A percentile compares a stretch with the other conserved stretches of the same genome.
These are phyloP conservation scores for Brachionus rubens DNA, from an alignment of 1,140 invertebrate genomes.

Conservation along the genomic window DNA sequence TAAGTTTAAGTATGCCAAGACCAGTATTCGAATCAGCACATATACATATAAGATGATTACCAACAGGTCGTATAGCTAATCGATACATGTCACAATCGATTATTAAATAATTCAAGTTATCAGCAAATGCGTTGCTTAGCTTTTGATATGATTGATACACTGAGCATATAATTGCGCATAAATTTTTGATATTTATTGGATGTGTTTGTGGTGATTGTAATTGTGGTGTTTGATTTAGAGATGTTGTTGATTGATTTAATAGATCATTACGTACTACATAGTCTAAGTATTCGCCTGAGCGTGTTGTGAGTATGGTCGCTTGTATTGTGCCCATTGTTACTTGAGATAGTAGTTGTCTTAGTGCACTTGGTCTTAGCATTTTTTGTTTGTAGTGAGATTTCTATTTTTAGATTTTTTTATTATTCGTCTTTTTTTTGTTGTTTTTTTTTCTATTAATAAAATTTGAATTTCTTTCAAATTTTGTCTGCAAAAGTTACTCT, in stretches of 20 bases:
- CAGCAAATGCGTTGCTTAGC: slow-evolving; percentile 4
- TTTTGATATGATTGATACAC: slow-evolving; percentile 42
- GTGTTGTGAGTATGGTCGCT: slow-evolving; percentile 11
- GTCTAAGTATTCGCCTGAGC: slow-evolving; percentile 41
- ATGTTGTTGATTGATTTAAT: neutral
- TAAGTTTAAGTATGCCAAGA: slow-evolving; percentile 40
- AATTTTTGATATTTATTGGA: slow-evolving; percentile 31
- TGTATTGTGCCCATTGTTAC: slow-evolving; percentile 18
- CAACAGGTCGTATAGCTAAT: slow-evolving; percentile 26
- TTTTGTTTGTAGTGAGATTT: neutral
- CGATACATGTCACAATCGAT: slow-evolving; percentile 37
- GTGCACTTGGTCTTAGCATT: slow-evolving; percentile 38
- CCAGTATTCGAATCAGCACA: slow-evolving; percentile 43
- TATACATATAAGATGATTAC: slow-evolving; percentile 36
- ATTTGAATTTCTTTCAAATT: too few species aligned
- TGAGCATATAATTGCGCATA: slow-evolving; percentile 40
- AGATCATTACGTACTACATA: slow-evolving; percentile 5
- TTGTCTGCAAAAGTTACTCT: too few species aligned
- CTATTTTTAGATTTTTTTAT: too few species aligned
- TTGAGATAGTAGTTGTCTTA: slow-evolving; percentile 29
- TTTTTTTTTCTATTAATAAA: too few species aligned
- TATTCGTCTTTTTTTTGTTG: too few species aligned
- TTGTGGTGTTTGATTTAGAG: neutral
- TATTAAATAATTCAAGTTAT: slow-evolving; percentile 22
- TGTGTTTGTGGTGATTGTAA: too few species aligned